Conservation (phyloP, 2,797 vertebrate genomes). For the Tokudaia tokunoshimensis region DNA sequence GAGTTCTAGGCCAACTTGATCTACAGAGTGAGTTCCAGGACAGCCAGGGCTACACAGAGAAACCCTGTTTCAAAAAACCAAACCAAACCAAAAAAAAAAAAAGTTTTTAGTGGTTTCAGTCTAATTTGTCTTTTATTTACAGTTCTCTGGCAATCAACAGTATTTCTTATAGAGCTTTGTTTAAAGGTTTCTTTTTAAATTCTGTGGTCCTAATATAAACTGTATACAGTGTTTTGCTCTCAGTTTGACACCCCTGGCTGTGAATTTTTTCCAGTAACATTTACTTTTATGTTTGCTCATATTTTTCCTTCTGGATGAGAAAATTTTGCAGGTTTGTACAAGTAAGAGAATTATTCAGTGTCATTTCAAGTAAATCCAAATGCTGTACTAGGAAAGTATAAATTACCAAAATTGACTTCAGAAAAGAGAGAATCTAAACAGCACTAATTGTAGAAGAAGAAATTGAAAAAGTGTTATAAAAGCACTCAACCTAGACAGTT, state of each 20-base stretch:
- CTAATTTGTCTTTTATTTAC: constrained; percentile 56
- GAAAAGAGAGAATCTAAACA: constrained; percentile 21
- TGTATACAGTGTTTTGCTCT: constrained; percentile 41
- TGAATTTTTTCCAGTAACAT: constrained; percentile 30
- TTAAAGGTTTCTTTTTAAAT: constrained; percentile 29
- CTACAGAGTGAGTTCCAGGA: no score
- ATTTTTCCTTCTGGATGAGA: constrained; percentile 42
- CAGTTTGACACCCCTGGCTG: neutral
- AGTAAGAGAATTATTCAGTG: constrained; percentile 48
- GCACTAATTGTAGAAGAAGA: constrained; percentile 12
- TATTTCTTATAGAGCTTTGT: constrained; percentile 33
- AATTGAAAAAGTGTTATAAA: constrained; percentile 50
- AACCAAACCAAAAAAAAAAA: neutral
- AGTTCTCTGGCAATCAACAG: constrained; percentile 1
- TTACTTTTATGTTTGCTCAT: constrained; percentile 54
- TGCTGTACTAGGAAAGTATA: constrained; percentile 50
- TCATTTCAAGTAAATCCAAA: constrained; percentile 56
- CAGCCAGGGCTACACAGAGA: no score
- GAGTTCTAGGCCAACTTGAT: no score
- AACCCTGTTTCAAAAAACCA: no score
- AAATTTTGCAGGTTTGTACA: constrained; percentile 39
- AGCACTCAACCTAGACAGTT: constrained; percentile 1
- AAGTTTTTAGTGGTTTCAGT: constrained; percentile 10
- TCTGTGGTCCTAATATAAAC: neutral
- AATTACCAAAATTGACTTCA: constrained; percentile 50